Evolutionary conservation across 92 coral and sea anemone genomes (phyloP), one percentile per base, ranked within the genome.

Genomic region (Zoanthus sociatus): DNA sequence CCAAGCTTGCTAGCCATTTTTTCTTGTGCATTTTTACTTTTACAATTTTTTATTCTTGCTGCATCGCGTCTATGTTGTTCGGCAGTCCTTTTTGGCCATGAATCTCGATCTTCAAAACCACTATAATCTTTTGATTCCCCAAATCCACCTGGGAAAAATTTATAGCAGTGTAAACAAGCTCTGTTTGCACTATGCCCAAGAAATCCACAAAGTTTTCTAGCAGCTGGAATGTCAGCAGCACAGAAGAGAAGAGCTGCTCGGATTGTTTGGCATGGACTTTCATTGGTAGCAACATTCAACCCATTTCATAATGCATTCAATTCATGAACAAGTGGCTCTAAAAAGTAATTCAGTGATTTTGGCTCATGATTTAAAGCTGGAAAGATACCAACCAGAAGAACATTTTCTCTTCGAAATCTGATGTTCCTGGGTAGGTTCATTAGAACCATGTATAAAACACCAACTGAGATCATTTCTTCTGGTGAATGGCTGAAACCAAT

Each of bases 201-300:
- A 58, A 93, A 87, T 8, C 94, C 96, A 60, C 94, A 93, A 45
- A 93, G 90, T 86, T 93, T 93, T 31, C 92, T 71, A 48, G 93
- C 91, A 4, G 95, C 93, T 26, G 95, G 92, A 15, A 90, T 93
- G 60, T 92, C 71, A 10, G 93, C 89, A 78, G 90, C 51, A n/a
- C n/a, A n/a, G n/a, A n/a, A n/a, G n/a, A n/a, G n/a, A 4, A 93
- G 76, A 5, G 92, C 93, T 33, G 92, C 95, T 71, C 84, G 73
- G 33, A 90, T 32, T 68, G 66, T 60, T 17, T 60, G 66, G 66
- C 66, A 60, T 60, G 66, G 66, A 60, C 66, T 60, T 60, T 60
- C 66, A 60, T 17, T 16, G 18, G 66, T 60, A 15, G 21, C 66
- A 60, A 60, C 66, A 60, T 60, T 60, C 2, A 87, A 82, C 7